Percentiles rank a stretch among this genome's conserved stretches.
phyloP scores from a whole-genome alignment of 2,888 invertebrate species.

The Rhamphomyia laevipes region DNA sequence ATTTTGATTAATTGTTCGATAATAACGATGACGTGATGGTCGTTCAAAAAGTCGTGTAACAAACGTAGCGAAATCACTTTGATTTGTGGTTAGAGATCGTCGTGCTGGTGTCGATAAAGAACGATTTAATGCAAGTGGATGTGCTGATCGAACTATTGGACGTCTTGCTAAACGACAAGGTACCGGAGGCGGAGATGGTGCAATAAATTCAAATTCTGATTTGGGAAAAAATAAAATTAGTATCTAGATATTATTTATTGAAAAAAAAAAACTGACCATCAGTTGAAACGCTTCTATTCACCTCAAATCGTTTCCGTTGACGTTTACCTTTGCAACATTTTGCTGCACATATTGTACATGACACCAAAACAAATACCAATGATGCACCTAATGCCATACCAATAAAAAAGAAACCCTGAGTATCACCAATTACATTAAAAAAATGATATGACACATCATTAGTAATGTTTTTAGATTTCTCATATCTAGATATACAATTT shows the following conservation, averaged over 20 bases:
- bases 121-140: constrained; percentile 6
- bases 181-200: constrained; percentile 15
- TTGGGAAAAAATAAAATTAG: neutral
- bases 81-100: constrained; percentile 3
- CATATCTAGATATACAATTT: too few relatives aligned
- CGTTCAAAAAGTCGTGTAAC: constrained; percentile 32
- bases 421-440: neutral
- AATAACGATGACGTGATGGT: constrained; percentile 31
- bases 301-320: neutral
- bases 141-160: constrained; percentile 5
- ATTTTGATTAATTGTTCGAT: constrained; percentile 31
- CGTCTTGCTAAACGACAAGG: constrained; percentile 20
- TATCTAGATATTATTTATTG: neutral
- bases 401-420: neutral
- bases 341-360: neutral
- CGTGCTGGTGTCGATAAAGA: constrained; percentile 10
- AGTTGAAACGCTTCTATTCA: neutral
- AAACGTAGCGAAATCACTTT: constrained; percentile 23
- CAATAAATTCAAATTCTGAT: constrained; percentile 6
- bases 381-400: neutral
- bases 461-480: neutral
- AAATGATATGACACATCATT: neutral
- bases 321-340: neutral
- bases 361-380: neutral
- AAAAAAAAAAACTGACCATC: neutral